Evolutionary conservation across 2,888 invertebrate genomes (phyloP).

Genomic region (Drosophila longiperda): DNA sequence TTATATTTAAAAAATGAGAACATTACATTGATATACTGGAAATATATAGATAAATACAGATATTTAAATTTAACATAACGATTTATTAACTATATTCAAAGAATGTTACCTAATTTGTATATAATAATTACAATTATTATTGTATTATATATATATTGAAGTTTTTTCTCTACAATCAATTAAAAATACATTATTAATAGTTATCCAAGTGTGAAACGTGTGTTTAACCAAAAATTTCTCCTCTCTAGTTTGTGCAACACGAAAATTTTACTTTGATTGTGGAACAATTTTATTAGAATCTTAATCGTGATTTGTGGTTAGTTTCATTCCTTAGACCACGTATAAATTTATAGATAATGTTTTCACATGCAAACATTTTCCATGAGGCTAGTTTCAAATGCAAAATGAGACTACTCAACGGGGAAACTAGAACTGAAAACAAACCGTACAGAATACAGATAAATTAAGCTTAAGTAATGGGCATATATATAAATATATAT

Average conservation of each 20-base stretch:
- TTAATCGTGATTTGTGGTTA: constrained; percentile 80
- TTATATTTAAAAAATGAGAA: neutral
- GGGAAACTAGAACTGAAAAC: constrained; percentile 1
- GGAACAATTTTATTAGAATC: constrained; percentile 80
- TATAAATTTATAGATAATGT: constrained; percentile 78
- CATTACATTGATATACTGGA: neutral
- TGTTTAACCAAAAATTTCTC: neutral
- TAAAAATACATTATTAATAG: neutral
- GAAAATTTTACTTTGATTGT: constrained; percentile 81
- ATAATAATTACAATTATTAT: neutral
- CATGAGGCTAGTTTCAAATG: constrained; percentile 41
- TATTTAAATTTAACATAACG: neutral
- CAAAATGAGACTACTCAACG: neutral
- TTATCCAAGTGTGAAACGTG: constrained; percentile 7
- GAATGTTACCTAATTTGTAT: neutral
- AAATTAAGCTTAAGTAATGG: constrained; percentile 1
- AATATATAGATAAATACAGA: too few relatives aligned
- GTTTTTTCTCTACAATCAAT: neutral
- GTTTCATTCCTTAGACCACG: constrained; percentile 50
- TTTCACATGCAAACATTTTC: constrained; percentile 61
- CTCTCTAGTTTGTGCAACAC: constrained; percentile 44
- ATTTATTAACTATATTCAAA: neutral
- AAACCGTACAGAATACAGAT: neutral
- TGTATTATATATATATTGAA: neutral
- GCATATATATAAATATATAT: neutral